A percentile compares a stretch with the other conserved stretches of the same genome.
Conservation (phyloP, 2,113 vertebrate genomes). For the Odobenus rosmarus region DNA sequence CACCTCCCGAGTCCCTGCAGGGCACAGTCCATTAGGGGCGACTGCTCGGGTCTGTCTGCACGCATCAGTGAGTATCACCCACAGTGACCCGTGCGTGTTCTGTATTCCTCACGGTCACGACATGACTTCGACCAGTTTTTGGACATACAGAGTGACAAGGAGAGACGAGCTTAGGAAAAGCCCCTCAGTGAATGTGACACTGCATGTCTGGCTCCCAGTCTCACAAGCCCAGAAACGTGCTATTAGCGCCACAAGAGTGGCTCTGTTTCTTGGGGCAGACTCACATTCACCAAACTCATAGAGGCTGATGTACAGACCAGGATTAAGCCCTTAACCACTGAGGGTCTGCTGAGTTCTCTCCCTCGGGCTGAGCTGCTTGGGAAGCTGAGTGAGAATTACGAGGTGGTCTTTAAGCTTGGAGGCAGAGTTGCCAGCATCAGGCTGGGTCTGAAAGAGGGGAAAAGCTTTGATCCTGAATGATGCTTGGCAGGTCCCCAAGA, state of each 20-base stretch:
- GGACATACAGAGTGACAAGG: neutral
- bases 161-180: neutral
- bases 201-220: neutral
- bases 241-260: neutral
- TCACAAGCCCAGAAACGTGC: neutral
- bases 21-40: neutral
- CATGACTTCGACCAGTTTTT: neutral
- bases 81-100: rapidly evolving
- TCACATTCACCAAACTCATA: neutral
- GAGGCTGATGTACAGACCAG: neutral
- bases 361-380: neutral
- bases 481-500: neutral
- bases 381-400: neutral
- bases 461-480: neutral
- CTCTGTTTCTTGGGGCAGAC: neutral
- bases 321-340: neutral
- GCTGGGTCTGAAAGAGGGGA: neutral
- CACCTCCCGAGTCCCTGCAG: neutral
- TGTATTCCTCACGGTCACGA: rapidly evolving
- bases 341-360: neutral
- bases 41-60: neutral
- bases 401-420: neutral
- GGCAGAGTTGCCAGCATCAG: neutral
- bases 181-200: neutral
- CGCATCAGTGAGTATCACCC: neutral